Percentiles rank a stretch among this genome's conserved stretches.
Evolutionary conservation across 1,140 invertebrate genomes (phyloP).

Genomic region (Papilio helenus): DNA sequence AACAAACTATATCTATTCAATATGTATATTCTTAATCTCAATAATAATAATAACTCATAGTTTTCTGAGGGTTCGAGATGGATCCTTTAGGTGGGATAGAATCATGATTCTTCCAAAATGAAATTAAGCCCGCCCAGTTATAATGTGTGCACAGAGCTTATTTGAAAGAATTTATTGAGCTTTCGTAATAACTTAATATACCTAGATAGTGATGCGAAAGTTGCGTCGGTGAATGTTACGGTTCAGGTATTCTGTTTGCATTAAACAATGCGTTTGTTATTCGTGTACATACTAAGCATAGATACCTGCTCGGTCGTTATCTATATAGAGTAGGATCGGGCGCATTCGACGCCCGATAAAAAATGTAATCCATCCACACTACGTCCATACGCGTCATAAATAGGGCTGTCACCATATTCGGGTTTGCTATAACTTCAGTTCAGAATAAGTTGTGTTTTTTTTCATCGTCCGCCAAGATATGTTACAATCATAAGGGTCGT

Average conservation of each 20-base stretch:
- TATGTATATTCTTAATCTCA: too few species aligned
- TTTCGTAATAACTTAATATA: not conserved
- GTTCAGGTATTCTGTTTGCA: slow-evolving; percentile 6
- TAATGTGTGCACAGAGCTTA: not conserved
- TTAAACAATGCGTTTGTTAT: slow-evolving; percentile 13
- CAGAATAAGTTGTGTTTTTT: not conserved
- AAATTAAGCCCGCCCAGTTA: too few species aligned
- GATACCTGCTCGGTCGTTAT: slow-evolving; percentile 7
- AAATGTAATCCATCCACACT: not conserved
- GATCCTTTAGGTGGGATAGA: too few species aligned
- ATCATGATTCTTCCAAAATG: too few species aligned
- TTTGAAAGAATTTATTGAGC: not conserved
- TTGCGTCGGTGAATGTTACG: not conserved
- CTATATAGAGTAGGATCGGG: slow-evolving; percentile 10
- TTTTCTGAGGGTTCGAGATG: too few species aligned
- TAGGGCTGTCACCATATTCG: not conserved
- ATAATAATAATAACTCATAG: too few species aligned
- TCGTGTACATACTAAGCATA: slow-evolving; percentile 2
- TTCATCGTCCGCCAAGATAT: not conserved
- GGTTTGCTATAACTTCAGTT: not conserved
- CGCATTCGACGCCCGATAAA: slow-evolving; percentile 4
- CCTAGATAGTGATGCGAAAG: slow-evolving; percentile 1
- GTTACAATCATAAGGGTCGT: not conserved
- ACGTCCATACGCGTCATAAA: not conserved
- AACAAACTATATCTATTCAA: not conserved